Evolutionary conservation across 2,113 vertebrate genomes (phyloP), one percentile per base, ranked within the genome.

Genomic region (Triplophysa dalaica): DNA sequence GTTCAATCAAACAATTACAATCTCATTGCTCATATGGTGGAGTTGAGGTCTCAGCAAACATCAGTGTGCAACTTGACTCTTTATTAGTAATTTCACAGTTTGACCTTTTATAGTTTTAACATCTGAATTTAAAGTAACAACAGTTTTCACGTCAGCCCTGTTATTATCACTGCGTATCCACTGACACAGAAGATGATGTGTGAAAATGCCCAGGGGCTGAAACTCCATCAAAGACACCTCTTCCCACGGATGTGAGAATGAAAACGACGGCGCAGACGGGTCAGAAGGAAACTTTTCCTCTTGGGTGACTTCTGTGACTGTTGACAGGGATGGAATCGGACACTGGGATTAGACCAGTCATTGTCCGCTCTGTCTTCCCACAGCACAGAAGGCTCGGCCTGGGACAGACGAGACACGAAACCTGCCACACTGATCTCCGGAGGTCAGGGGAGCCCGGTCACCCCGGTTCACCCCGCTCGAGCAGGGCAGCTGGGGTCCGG

Each of bases 241-340:
- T 90, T 90, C 83, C 75, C 85, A 89, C 85, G 85, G 83, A 80
- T 88, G 90, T 92, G 90, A 91, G 88, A 90, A 87, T 38, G 33
- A 38, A 38, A 83, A 87, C 87, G 64, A 62, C 76, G 52, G 88
- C 82, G 82, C 16, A 85, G 82, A 58, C 85, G 86, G 84, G 88
- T 87, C 85, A 91, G 89, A 86, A 90, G 91, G 90, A 93, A 89
- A 87, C 87, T 21, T 75, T 91, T 91, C 88, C 87, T 90, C 91
- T 89, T 92, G 89, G 88, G 82, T 93, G 91, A 88, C 89, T 90
- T 89, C 63, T 83, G 83, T 58, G 54, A 21, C 16, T 58, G 19
- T 80, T 93, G 93, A 93, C 89, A 87, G 88, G 89, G 76, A 94
- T 94, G 86, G 90, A 91, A 88, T 90, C 89, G 90, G 93, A 93